A percentile compares a stretch with the other conserved stretches of the same genome.
phyloP scores from a whole-genome alignment of 2,888 invertebrate genomes.

The Pollenia griseotomentosa region DNA sequence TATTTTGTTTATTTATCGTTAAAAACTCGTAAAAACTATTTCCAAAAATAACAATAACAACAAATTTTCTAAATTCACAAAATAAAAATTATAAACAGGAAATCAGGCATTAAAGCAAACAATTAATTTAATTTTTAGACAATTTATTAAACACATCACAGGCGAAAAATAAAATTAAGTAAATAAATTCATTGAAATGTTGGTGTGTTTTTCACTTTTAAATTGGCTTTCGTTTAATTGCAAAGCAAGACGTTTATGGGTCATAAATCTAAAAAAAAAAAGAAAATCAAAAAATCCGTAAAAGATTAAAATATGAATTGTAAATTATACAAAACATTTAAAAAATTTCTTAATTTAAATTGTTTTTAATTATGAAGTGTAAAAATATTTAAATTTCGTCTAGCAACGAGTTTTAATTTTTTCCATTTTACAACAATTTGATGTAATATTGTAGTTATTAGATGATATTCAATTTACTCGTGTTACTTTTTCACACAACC shows the following conservation, averaged over 20 bases:
- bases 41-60: no score
- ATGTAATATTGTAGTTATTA: background rate
- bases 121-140: slow-evolving; percentile 45
- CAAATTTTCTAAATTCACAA: background rate
- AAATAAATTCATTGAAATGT: slow-evolving; percentile 29
- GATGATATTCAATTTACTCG: slow-evolving; percentile 9
- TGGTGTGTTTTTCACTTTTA: slow-evolving; percentile 3
- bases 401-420: background rate
- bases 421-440: slow-evolving; percentile 2
- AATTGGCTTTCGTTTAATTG: slow-evolving; percentile 9
- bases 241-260: slow-evolving; percentile 10
- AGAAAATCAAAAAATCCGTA: background rate
- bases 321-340: no score
- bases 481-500: slow-evolving; percentile 41
- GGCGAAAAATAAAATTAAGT: background rate
- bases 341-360: background rate
- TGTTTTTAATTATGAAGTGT: background rate
- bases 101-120: slow-evolving; percentile 21
- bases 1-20: background rate
- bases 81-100: slow-evolving; percentile 46
- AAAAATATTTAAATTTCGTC: background rate
- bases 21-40: background rate
- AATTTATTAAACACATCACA: slow-evolving; percentile 47
- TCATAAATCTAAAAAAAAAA: slow-evolving; percentile 3
- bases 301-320: no score